These are phyloP conservation scores for Hafferia zeledoni DNA, from an alignment of 2,797 vertebrate species.

Conservation along the genomic window DNA sequence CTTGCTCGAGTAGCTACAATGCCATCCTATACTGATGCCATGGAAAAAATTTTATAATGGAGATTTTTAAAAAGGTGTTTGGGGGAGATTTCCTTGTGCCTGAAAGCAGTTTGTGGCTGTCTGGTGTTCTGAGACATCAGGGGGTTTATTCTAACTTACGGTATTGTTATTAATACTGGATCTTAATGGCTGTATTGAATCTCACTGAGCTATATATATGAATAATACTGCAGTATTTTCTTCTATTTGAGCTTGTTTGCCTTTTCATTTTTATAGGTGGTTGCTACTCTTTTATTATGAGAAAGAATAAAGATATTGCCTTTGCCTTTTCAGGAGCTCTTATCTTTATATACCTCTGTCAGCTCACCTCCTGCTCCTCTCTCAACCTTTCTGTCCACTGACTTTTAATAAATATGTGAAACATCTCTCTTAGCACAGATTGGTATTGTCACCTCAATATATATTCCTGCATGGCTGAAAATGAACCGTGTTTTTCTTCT, in stretches of 20 bases:
- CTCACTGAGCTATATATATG: neutral
- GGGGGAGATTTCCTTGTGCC: neutral
- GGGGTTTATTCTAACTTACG: neutral
- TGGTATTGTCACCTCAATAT: constrained; percentile 54
- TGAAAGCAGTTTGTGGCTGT: neutral
- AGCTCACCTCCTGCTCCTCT: constrained; percentile 42
- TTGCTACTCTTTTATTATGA: neutral
- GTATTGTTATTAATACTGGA: neutral
- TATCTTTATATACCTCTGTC: constrained; percentile 20
- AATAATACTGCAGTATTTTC: neutral
- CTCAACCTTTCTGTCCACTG: constrained; percentile 54
- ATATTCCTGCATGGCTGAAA: constrained; percentile 17
- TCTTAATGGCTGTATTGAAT: neutral
- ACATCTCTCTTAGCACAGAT: constrained; percentile 57
- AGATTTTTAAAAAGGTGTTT: neutral
- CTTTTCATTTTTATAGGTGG: neutral
- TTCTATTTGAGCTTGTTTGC: neutral
- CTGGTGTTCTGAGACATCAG: neutral
- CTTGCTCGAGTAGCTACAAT: neutral
- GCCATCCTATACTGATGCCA: neutral
- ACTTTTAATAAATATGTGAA: constrained; percentile 64
- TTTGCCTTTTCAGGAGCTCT: constrained; percentile 33
- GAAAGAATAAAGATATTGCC: neutral
- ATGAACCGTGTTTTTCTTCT: constrained; percentile 5
- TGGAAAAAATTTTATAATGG: neutral